A percentile compares a stretch with the other conserved stretches of the same genome.
Conservation (phyloP, 2,888 invertebrate species). For the Scaptomyza tumidula region DNA sequence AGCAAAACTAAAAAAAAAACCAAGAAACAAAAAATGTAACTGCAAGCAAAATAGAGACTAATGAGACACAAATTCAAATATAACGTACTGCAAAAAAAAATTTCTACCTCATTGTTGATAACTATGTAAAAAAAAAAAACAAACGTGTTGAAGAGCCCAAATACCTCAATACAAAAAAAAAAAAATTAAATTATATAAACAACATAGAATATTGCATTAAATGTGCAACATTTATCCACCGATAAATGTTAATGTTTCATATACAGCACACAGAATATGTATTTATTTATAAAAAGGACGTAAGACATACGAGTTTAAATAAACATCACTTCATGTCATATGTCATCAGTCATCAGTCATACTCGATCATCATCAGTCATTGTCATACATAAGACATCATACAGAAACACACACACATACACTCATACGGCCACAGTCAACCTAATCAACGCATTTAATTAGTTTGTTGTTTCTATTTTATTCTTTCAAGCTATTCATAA, state of each 20-base stretch:
- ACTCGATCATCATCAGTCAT: conserved; percentile 30
- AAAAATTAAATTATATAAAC: conserved; percentile 5
- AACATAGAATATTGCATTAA: neutral
- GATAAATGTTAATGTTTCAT: conserved; percentile 39
- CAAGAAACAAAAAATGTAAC: conserved; percentile 38
- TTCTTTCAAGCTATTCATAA: conserved; percentile 26
- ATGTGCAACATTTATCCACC: conserved; percentile 48
- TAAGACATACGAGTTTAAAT: conserved; percentile 10
- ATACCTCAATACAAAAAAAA: conserved; percentile 68
- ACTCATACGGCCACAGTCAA: conserved; percentile 36
- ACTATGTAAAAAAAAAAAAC: conserved; percentile 32
- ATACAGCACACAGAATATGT: conserved; percentile 32
- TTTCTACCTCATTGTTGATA: conserved; percentile 80
- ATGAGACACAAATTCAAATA: conserved; percentile 51
- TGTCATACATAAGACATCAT: conserved; percentile 16
- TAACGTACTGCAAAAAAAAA: conserved; percentile 62
- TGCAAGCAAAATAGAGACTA: conserved; percentile 57
- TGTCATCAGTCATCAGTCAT: conserved; percentile 39
- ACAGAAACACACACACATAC: conserved; percentile 3
- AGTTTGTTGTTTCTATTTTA: conserved; percentile 4
- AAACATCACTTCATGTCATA: conserved; percentile 48
- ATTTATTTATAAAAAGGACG: conserved; percentile 26
- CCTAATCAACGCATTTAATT: conserved; percentile 25
- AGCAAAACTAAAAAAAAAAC: conserved; percentile 45
- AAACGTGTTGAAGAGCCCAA: conserved; percentile 57